These are phyloP conservation scores for Acrossocheilus fasciatus DNA, from an alignment of 2,797 vertebrate species.

Conservation along the genomic window DNA sequence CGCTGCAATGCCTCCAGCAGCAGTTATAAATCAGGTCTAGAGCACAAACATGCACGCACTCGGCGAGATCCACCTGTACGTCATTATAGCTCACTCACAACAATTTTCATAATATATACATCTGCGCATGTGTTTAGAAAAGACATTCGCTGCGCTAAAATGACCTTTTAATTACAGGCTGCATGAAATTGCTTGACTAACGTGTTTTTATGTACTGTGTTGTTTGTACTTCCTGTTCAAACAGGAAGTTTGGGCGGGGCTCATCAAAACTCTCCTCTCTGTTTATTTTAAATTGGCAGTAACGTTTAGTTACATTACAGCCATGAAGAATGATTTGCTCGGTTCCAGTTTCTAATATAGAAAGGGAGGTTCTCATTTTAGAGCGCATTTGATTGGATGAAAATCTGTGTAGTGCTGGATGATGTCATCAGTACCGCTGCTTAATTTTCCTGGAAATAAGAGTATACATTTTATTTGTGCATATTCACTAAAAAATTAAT, in stretches of 20 bases:
- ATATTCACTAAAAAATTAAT: background rate
- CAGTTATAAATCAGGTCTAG: constrained; percentile 80
- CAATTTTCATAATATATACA: constrained; percentile 62
- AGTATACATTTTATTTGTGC: background rate
- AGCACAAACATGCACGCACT: constrained; percentile 38
- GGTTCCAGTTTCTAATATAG: background rate
- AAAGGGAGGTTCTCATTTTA: background rate
- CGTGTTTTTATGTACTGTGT: background rate
- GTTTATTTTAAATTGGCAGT: background rate
- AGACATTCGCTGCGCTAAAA: background rate
- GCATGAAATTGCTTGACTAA: background rate
- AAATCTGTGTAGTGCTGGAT: background rate
- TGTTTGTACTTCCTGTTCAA: constrained; percentile 3
- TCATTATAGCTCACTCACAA: constrained; percentile 83
- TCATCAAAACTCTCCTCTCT: background rate
- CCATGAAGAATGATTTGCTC: background rate
- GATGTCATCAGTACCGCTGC: background rate
- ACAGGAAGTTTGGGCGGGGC: background rate
- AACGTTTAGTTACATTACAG: background rate
- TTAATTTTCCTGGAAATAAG: background rate
- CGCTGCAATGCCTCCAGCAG: constrained; percentile 82
- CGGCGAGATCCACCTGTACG: constrained; percentile 81
- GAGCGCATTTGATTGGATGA: background rate
- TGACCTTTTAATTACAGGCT: background rate
- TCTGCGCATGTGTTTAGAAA: background rate